phyloP scores from a whole-genome alignment of 2,113 vertebrate genomes.

The Ceyx margarethae region DNA sequence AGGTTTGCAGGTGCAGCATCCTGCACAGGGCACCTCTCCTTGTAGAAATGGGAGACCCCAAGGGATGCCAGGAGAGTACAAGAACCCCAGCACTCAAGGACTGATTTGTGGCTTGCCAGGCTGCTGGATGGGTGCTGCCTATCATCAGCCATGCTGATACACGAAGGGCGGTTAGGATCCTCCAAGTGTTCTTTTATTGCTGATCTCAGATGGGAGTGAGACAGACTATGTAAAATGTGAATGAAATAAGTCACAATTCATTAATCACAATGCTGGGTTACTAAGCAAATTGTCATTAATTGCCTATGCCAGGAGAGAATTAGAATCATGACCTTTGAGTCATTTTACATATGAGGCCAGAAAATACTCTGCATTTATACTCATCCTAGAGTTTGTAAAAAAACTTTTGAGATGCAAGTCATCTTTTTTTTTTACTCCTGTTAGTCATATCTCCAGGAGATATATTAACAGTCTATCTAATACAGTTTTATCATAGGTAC shows the following conservation, averaged over 20 bases:
- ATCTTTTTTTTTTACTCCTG: background rate
- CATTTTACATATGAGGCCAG: background rate
- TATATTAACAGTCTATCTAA: background rate
- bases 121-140: accelerated
- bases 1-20: accelerated
- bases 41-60: background rate
- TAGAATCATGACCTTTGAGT: background rate
- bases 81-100: accelerated
- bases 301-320: background rate
- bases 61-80: background rate
- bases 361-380: background rate
- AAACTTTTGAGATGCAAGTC: background rate
- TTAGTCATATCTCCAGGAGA: background rate
- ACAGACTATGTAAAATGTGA: background rate
- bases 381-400: background rate
- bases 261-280: background rate
- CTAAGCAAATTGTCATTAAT: background rate
- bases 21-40: background rate
- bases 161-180: background rate
- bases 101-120: accelerated
- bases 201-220: background rate
- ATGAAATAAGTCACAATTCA: background rate
- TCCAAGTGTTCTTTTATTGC: background rate
- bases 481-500: background rate
- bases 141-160: accelerated